Base-by-base conservation (phyloP, 2,797 vertebrate genomes). In the Xerus rutilus region DNA sequence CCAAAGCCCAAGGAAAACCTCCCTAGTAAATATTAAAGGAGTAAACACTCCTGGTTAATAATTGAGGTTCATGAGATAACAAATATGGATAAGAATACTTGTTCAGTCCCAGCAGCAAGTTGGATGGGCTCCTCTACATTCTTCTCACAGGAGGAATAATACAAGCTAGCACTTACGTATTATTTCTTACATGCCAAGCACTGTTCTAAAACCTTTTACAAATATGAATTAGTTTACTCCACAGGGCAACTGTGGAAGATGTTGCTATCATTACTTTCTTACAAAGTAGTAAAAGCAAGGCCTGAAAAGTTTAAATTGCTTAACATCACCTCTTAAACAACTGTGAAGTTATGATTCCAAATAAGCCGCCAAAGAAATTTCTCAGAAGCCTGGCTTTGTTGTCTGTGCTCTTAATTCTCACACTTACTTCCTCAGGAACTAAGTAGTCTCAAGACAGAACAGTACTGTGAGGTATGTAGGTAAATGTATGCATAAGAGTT, bases 21-120 rank as follows among this genome's bases (percentile, higher is more conserved):
- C 12, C 17, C 70, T 69, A 39, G 52, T 13, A 92, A 94, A 81
- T 57, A 96, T 30, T 45, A 7, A 83, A 97, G 88, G n/a, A 95
- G 13, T 23, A 96, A 89, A 96, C 86, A 67, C 49, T 57, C 93
- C 43, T 85, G 25, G 81, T 94, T 47, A 95, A n/a, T 67, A 77
- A 97, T 54, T 85, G 43, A 95, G 79, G 97, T 95, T 91, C 97
- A 96, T 73, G 45, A 49, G 69, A 20, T 52, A 73, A 97, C 96
- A 52, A 97, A 96, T 11, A 86, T 15, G 17, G 64, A 67, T 94
- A 64, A 94, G 32, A 96, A 89, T 86, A 95, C 83, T 88, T 3
- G 52, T 95, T 23, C 52, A 72, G 30, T 88, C 39, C 82, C 86
- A 95, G 73, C 2, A 35, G 43, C 54, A 95, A 72, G 39, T 77